Conservation (phyloP, 2,888 invertebrate species). For the Lepeophtheirus nordmannii region DNA sequence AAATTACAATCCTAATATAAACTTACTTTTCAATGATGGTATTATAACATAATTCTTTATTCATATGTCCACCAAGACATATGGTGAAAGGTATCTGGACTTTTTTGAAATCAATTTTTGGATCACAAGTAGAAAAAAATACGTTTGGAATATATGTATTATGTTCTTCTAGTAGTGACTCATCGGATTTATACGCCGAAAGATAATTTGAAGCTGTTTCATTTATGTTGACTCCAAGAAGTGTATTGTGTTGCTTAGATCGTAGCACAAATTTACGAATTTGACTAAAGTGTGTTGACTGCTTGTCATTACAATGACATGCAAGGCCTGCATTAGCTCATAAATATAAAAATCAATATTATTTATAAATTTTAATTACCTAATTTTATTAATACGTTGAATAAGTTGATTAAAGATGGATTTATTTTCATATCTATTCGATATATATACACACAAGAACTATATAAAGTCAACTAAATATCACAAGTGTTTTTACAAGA, state of each 20-base stretch:
- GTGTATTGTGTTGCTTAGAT: neutral
- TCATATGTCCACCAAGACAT: neutral
- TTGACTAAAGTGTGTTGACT: too few species aligned
- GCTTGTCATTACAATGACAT: too few species aligned
- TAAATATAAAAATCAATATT: too few species aligned
- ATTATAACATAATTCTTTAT: neutral
- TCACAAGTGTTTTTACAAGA: too few species aligned
- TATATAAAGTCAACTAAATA: too few species aligned
- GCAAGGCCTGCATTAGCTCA: too few species aligned
- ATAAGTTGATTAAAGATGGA: too few species aligned
- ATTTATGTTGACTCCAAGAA: neutral
- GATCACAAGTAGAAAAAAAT: neutral
- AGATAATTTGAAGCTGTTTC: neutral
- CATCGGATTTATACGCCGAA: neutral
- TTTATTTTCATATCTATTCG: too few species aligned
- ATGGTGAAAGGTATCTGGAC: neutral
- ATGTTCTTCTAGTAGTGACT: constrained; percentile 6
- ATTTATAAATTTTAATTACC: too few species aligned
- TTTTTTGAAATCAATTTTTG: neutral
- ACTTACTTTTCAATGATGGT: neutral
- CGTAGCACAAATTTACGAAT: neutral
- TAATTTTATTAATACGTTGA: too few species aligned
- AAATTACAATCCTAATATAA: neutral
- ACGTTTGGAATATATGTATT: neutral
- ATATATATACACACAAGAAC: too few species aligned